Conservation (phyloP, 1,140 invertebrate species). For the Zophobas atratus region DNA sequence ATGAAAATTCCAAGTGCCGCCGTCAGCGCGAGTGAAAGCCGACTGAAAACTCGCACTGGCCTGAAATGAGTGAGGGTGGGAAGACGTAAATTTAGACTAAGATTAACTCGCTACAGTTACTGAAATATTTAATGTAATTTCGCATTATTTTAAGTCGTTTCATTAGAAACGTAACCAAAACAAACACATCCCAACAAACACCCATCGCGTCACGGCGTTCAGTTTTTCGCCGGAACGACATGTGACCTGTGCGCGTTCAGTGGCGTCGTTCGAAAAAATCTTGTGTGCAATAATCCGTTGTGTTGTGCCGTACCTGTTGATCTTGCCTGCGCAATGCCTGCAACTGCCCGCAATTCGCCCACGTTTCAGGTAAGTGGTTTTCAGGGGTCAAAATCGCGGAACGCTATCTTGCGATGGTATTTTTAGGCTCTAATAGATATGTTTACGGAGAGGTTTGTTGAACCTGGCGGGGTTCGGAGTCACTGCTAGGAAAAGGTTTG, state of each 20-base stretch:
- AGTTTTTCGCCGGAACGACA: slow-evolving; percentile 8
- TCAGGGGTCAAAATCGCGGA: slow-evolving; percentile 27
- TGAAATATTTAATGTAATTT: slow-evolving; percentile 57
- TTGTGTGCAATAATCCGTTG: slow-evolving; percentile 5
- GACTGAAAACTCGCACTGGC: slow-evolving; percentile 47
- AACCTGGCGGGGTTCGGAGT: slow-evolving; percentile 2
- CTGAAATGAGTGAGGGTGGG: slow-evolving; percentile 52
- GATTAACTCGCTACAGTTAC: slow-evolving; percentile 55
- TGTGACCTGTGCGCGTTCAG: slow-evolving; percentile 42
- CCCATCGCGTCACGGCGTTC: background rate
- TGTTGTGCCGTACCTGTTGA: slow-evolving; percentile 46
- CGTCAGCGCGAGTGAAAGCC: slow-evolving; percentile 36
- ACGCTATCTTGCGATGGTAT: background rate
- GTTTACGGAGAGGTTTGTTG: slow-evolving; percentile 40
- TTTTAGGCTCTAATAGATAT: slow-evolving; percentile 37
- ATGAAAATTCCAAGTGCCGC: slow-evolving; percentile 21
- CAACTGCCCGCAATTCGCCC: background rate
- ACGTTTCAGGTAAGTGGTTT: slow-evolving; percentile 36
- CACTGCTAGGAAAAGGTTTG: background rate
- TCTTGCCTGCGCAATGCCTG: slow-evolving; percentile 40
- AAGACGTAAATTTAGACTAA: slow-evolving; percentile 56
- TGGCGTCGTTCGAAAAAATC: slow-evolving; percentile 12
- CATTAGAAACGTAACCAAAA: slow-evolving; percentile 48
- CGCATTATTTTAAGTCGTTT: slow-evolving; percentile 53
- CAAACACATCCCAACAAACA: slow-evolving; percentile 25